These are phyloP conservation scores for Bungarus multicinctus DNA, from an alignment of 2,113 vertebrate genomes.

Conservation along the genomic window DNA sequence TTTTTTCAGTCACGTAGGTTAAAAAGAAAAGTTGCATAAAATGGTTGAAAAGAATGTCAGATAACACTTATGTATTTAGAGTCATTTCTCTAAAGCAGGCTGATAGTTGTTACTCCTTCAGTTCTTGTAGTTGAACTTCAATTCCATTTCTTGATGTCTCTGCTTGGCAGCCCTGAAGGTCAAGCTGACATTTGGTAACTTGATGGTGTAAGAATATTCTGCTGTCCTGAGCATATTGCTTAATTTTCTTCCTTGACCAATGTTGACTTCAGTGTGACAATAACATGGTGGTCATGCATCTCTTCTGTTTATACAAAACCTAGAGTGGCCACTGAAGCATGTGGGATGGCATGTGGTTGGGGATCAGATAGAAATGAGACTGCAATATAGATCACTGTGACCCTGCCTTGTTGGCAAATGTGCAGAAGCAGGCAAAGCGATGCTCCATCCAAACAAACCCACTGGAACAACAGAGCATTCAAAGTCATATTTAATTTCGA, in stretches of 20 bases:
- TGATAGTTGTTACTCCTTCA: background rate
- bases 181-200: background rate
- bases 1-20: slow-evolving; percentile 58
- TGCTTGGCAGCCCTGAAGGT: background rate
- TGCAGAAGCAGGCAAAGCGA: background rate
- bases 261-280: background rate
- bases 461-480: background rate
- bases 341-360: background rate
- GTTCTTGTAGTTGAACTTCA: background rate
- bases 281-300: background rate
- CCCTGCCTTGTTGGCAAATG: slow-evolving; percentile 2
- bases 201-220: background rate
- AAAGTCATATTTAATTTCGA: background rate
- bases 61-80: slow-evolving; percentile 44
- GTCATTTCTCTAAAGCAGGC: background rate
- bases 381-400: background rate
- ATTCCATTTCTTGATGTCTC: background rate
- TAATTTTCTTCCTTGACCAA: background rate
- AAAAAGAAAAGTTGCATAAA: slow-evolving; percentile 57
- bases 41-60: slow-evolving; percentile 61
- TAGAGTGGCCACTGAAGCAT: background rate
- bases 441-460: background rate
- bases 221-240: background rate
- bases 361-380: background rate
- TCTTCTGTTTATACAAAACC: background rate